Evolutionary conservation across 2,113 vertebrate species (phyloP).

Genomic region (Peromyscus californicus): DNA sequence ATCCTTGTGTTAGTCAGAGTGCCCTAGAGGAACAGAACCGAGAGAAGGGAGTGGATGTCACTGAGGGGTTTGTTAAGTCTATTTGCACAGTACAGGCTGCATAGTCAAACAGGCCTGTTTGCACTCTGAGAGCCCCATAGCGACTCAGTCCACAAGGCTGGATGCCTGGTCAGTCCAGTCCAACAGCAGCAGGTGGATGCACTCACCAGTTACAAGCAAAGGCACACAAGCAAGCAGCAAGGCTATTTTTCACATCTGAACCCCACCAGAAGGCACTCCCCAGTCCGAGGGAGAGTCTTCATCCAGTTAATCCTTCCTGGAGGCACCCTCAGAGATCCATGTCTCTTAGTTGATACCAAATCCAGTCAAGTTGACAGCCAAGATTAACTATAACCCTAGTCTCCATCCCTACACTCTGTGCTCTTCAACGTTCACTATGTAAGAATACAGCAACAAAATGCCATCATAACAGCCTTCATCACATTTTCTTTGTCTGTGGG

Average conservation of each 20-base stretch:
- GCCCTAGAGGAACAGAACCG: neutral
- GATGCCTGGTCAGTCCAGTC: neutral
- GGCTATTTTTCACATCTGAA: neutral
- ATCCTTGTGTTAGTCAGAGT: neutral
- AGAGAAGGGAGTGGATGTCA: neutral
- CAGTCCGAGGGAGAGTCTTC: neutral
- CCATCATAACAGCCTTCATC: neutral
- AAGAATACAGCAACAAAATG: neutral
- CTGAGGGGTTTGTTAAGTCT: neutral
- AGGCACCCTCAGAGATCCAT: neutral
- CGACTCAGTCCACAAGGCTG: neutral
- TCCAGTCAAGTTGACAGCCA: neutral
- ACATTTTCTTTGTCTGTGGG: neutral
- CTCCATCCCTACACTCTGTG: neutral
- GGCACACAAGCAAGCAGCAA: too few relatives aligned
- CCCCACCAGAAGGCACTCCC: neutral
- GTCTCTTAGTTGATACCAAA: neutral
- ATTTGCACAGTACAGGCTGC: neutral
- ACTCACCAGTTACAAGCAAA: neutral
- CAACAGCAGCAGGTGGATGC: neutral
- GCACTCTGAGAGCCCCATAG: neutral
- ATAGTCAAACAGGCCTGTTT: neutral
- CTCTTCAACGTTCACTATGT: neutral
- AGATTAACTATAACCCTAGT: neutral
- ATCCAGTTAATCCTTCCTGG: neutral